Evolutionary conservation across 53 echinoderm and acorn worm genomes (phyloP).

Genomic region (Arbacia lixula): DNA sequence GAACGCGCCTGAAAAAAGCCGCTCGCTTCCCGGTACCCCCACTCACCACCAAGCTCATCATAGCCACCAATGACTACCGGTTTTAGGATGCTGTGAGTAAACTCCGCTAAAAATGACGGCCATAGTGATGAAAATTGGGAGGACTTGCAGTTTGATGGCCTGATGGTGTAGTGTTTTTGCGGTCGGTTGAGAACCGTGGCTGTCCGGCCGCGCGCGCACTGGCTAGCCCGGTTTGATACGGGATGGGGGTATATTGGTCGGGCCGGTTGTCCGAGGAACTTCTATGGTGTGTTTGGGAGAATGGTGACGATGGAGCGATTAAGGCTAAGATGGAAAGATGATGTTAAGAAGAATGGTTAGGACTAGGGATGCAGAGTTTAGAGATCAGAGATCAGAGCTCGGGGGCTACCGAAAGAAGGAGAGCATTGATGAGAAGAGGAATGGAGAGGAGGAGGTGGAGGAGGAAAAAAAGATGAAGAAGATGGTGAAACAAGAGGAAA

Average conservation of each 20-base stretch:
- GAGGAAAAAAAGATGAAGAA: background rate
- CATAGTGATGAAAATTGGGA: slow-evolving; percentile 43
- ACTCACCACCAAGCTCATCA: too few species aligned
- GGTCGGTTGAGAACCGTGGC: slow-evolving; percentile 8
- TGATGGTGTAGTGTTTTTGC: slow-evolving; percentile 47
- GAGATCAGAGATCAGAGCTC: too few species aligned
- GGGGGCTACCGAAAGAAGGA: background rate
- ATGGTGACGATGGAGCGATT: background rate
- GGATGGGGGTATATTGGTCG: too few species aligned
- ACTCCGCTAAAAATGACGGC: slow-evolving; percentile 1
- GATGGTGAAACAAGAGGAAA: background rate
- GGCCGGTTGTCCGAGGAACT: too few species aligned
- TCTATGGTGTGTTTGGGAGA: too few species aligned
- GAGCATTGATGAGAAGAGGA: background rate
- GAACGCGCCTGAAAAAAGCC: slow-evolving; percentile 21
- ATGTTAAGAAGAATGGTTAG: background rate
- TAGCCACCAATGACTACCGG: too few species aligned
- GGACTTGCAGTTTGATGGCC: slow-evolving; percentile 27
- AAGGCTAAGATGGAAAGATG: background rate
- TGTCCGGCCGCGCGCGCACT: too few species aligned
- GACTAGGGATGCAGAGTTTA: background rate
- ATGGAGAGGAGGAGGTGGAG: background rate
- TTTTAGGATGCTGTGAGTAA: slow-evolving; percentile 28
- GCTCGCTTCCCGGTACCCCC: background rate
- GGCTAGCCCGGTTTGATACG: too few species aligned